Evolutionary conservation across 2,113 vertebrate genomes (phyloP).

Genomic region (Globicephala melas): DNA sequence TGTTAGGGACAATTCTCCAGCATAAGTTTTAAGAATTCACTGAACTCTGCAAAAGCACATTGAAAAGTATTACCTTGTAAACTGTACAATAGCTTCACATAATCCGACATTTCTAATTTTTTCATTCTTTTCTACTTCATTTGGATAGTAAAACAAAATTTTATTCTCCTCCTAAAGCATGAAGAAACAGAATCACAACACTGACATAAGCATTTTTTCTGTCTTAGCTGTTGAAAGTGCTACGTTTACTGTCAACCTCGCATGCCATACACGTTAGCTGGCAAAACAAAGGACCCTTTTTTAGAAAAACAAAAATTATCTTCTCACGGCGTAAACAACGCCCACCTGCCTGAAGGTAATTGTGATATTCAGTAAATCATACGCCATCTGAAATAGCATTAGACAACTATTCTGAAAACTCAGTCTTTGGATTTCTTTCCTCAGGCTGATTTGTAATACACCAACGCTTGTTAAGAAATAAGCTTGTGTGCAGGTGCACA

Average conservation of each 20-base stretch:
- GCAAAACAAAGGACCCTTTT: neutral
- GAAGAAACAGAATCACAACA: slow-evolving; percentile 50
- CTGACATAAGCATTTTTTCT: neutral
- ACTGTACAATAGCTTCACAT: slow-evolving; percentile 98
- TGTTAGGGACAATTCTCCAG: neutral
- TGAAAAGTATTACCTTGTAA: slow-evolving; percentile 89
- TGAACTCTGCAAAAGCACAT: neutral
- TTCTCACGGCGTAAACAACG: neutral
- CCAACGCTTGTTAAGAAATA: neutral
- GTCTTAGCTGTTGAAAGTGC: neutral
- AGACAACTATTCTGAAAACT: neutral
- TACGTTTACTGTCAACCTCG: neutral
- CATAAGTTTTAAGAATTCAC: neutral
- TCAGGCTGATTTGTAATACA: neutral
- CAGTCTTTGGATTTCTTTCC: neutral
- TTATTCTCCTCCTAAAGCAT: slow-evolving; percentile 95
- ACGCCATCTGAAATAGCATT: neutral
- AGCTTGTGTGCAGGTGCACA: neutral
- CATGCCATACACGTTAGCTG: neutral
- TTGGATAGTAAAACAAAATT: slow-evolving; percentile 98
- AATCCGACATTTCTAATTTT: slow-evolving; percentile 98
- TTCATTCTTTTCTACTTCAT: slow-evolving; percentile 97
- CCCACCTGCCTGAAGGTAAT: neutral
- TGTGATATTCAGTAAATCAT: neutral
- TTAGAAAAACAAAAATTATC: neutral